Conservation (phyloP, 2,797 vertebrate genomes). For the Diplodus sargus region DNA sequence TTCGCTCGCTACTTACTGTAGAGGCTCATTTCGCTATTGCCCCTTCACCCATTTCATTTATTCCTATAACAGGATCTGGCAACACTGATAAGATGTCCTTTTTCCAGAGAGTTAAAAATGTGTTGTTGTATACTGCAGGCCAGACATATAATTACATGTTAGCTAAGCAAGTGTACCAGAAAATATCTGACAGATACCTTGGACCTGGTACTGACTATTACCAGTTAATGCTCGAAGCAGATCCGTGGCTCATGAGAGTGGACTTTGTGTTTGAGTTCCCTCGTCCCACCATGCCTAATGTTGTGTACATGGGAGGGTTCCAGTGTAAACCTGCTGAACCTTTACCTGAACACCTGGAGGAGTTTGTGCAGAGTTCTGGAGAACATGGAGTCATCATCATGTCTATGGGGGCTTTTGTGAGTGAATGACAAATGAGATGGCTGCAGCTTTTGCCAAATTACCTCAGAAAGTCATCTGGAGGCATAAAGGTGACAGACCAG, state of each 20-base stretch:
- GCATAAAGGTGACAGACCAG: constrained; percentile 67
- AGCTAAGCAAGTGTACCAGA: constrained; percentile 37
- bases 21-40: constrained; percentile 66
- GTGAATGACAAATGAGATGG: constrained; percentile 68
- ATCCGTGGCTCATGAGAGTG: constrained; percentile 83
- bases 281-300: constrained; percentile 84
- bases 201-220: constrained; percentile 58
- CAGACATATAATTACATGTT: background rate
- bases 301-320: constrained; percentile 82
- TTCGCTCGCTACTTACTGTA: constrained; percentile 54
- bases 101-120: constrained; percentile 62
- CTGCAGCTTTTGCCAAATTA: constrained; percentile 75
- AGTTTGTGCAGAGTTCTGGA: constrained; percentile 80
- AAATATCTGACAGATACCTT: constrained; percentile 66
- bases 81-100: constrained; percentile 64
- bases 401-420: constrained; percentile 79
- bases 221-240: constrained; percentile 63
- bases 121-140: background rate
- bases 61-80: constrained; percentile 58
- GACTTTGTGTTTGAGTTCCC: constrained; percentile 85
- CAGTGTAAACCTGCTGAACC: constrained; percentile 79
- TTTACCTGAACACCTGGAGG: constrained; percentile 79
- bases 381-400: constrained; percentile 84
- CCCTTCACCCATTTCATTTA: constrained; percentile 68
- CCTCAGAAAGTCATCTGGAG: constrained; percentile 84